Conservation (phyloP, 2,888 invertebrate species). For the Notocelia uddmanniana region DNA sequence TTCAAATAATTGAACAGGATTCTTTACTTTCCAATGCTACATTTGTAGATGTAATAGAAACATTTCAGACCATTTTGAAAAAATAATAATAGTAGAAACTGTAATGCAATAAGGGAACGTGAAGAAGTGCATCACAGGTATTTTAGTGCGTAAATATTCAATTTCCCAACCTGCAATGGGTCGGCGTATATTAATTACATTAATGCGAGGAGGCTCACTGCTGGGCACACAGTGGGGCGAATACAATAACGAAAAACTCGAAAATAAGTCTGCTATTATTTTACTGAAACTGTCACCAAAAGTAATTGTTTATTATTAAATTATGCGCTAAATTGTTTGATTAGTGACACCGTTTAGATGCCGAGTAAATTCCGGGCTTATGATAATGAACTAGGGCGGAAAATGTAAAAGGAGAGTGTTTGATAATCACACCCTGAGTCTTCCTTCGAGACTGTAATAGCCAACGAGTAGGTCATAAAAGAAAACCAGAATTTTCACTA, state of each 20-base stretch:
- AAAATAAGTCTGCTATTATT: not conserved
- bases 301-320: conserved; percentile 13
- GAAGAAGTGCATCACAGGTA: too few species aligned
- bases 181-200: too few species aligned
- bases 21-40: too few species aligned
- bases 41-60: too few species aligned
- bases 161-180: too few species aligned
- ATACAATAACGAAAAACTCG: not conserved
- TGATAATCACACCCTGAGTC: conserved; percentile 32
- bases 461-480: conserved; percentile 30
- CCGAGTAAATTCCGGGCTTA: conserved; percentile 27
- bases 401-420: conserved; percentile 39
- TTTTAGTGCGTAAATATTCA: too few species aligned
- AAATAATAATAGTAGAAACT: too few species aligned
- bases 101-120: too few species aligned
- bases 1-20: too few species aligned
- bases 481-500: conserved; percentile 22
- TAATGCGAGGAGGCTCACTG: too few species aligned
- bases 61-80: too few species aligned
- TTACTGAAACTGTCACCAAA: conserved; percentile 3
- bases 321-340: conserved; percentile 30
- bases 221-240: too few species aligned
- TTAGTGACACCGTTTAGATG: conserved; percentile 17
- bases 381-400: conserved; percentile 27
- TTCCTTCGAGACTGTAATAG: conserved; percentile 32